Conservation (phyloP, 2,888 invertebrate genomes). For the Ormia ochracea region DNA sequence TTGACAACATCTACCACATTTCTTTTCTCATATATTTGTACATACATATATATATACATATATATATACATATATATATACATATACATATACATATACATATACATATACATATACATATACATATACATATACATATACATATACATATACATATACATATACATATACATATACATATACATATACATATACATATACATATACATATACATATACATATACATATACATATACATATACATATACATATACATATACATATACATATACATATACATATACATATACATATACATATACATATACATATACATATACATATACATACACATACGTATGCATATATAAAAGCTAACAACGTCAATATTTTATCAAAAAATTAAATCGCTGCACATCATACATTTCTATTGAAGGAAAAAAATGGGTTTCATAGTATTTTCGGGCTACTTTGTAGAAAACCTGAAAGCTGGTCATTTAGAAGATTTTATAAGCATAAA, state of each 20-base stretch:
- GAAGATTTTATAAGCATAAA: too few species aligned
- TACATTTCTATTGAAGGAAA: too few species aligned
- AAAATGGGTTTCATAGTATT: too few species aligned
- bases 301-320: neutral
- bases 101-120: neutral
- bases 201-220: neutral
- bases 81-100: neutral
- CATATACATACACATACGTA: neutral
- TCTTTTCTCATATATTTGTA: too few species aligned
- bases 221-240: neutral
- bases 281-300: neutral
- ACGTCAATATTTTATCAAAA: too few species aligned
- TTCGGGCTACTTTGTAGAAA: too few species aligned
- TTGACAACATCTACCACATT: too few species aligned
- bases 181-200: neutral
- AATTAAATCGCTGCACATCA: too few species aligned
- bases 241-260: neutral
- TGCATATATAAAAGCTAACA: neutral
- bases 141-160: neutral
- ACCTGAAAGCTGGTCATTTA: too few species aligned
- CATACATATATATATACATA: neutral
- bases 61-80: neutral
- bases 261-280: neutral
- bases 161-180: neutral
- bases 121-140: neutral